A percentile compares a stretch with the other conserved stretches of the same genome.
phyloP scores from a whole-genome alignment of 2,113 vertebrate species.

The Pandion haliaetus region DNA sequence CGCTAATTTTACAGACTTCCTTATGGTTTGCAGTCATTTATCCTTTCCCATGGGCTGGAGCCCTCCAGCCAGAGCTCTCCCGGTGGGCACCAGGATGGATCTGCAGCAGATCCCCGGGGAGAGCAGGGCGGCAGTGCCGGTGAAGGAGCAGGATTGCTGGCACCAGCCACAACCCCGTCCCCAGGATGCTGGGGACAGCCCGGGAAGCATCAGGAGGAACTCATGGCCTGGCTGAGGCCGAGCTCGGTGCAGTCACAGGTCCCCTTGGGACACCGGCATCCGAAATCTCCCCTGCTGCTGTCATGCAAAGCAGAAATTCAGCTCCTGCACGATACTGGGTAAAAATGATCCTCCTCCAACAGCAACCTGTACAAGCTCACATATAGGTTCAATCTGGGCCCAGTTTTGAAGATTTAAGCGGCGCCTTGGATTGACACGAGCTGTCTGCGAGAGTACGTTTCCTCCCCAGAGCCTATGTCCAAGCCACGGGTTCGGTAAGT shows the following conservation, averaged over 20 bases:
- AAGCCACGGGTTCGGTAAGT: background rate
- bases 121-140: background rate
- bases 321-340: rapidly evolving
- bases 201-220: rapidly evolving
- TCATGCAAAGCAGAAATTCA: background rate
- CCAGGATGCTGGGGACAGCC: background rate
- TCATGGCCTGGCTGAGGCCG: background rate
- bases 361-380: rapidly evolving
- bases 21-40: background rate
- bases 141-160: rapidly evolving
- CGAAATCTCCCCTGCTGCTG: rapidly evolving
- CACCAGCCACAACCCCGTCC: rapidly evolving
- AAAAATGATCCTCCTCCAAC: background rate
- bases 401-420: background rate
- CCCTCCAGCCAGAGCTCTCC: background rate
- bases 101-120: background rate
- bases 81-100: background rate
- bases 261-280: background rate
- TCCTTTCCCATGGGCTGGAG: background rate
- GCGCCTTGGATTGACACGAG: rapidly evolving
- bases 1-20: conserved; percentile 22
- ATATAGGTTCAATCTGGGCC: rapidly evolving
- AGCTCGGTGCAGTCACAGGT: background rate
- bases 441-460: background rate
- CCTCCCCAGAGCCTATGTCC: background rate